A percentile compares a stretch with the other conserved stretches of the same genome.
Conservation (phyloP, 2,888 invertebrate genomes). For the Oscheius sp. region DNA sequence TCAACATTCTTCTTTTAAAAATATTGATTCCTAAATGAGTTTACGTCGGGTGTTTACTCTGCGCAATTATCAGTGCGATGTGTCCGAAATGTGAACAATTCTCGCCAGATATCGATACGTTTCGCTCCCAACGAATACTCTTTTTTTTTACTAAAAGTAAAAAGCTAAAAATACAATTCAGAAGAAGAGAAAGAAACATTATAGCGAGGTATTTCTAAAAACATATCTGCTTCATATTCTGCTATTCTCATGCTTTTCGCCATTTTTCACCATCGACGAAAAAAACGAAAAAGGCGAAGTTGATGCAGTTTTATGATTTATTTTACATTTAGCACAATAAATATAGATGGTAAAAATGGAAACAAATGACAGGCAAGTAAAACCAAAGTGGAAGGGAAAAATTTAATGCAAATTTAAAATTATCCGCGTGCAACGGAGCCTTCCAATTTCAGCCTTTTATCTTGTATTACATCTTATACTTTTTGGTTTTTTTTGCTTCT, state of each 20-base stretch:
- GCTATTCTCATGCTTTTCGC: background rate
- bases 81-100: background rate
- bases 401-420: no score
- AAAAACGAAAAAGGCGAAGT: background rate
- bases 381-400: no score
- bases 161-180: background rate
- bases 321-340: no score
- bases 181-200: background rate
- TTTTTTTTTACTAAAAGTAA: background rate
- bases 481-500: no score
- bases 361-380: no score
- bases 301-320: no score
- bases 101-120: background rate
- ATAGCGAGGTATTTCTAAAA: background rate
- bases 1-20: background rate
- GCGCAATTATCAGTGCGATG: constrained; percentile 20
- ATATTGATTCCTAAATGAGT: constrained; percentile 13
- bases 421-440: no score
- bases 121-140: no score
- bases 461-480: no score
- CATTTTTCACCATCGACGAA: background rate
- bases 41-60: constrained; percentile 13
- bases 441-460: no score
- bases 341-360: no score
- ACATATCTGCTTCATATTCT: background rate